Evolutionary conservation across 2,797 vertebrate species (phyloP), one percentile per base, ranked within the genome.

Genomic region (Rhinoraja longicauda): DNA sequence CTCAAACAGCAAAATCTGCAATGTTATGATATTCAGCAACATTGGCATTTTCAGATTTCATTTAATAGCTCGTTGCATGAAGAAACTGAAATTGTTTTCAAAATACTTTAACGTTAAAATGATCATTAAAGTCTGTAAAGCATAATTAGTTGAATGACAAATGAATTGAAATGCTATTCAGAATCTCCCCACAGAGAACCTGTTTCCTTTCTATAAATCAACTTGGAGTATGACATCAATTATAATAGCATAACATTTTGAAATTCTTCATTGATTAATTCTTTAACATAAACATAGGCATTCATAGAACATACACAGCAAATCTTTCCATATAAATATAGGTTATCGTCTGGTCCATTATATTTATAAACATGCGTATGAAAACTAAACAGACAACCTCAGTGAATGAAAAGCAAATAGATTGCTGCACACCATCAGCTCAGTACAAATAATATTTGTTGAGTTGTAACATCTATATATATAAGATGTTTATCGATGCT

Each of bases 141-240:
- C 4, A 45, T 73, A 75, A 53, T 92, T 92, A 73, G 0, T 10
- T n/a, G 10, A 5, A 53, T 73, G 4, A 26, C 45, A 75, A 92
- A 72, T 73, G 26, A 92, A 73, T 39, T n/a, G 24, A 75, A 15
- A 53, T 92, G 70, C 26, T 53, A 73, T 92, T 75, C 70, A 92
- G 90, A 92, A 92, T 92, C 90, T 92, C 90, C 26, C 24, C 36
- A 32, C 15, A 12, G 90, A 91, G 72, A 73, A 45, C 36, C 26
- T 45, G 24, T 73, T 73, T 73, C 73, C 70, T 70, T 53, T 91
- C 36, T 53, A 73, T 91, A 75, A 72, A 73, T 91, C 36, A 72
- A n/a, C 73, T 29, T 64, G 24, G 19, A 92, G 32, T 92, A 45
- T 90, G 29, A 57, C 62, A 26, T 53, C 73, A 92, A 53, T 73